Conservation (phyloP, 2,797 vertebrate genomes). For the Liasis olivaceus region DNA sequence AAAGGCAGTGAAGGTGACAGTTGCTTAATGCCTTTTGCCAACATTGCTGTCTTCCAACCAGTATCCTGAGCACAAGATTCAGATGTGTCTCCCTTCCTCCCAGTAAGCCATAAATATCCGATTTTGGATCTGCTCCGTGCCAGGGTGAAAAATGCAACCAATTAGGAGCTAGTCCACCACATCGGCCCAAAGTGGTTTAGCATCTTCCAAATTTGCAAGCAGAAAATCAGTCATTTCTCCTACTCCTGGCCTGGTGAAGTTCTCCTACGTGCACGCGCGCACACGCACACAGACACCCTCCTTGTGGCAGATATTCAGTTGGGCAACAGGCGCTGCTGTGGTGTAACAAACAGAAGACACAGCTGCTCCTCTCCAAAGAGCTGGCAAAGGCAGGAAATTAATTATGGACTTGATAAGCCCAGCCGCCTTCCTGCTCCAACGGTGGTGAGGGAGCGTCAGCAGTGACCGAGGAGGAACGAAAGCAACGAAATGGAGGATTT, state of each 20-base stretch:
- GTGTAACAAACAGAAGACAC: not conserved
- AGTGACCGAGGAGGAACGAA: not conserved
- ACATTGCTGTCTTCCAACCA: not conserved
- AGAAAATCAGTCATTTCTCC: conserved; percentile 4
- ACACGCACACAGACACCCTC: not conserved
- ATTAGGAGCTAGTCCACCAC: not conserved
- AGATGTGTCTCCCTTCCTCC: not conserved
- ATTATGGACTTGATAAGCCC: not conserved
- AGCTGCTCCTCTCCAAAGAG: not conserved
- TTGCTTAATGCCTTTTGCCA: not conserved
- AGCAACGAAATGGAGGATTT: not conserved
- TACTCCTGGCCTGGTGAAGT: not conserved
- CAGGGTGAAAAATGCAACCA: conserved; percentile 26
- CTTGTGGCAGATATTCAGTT: not conserved
- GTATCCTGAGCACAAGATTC: not conserved
- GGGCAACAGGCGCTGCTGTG: not conserved
- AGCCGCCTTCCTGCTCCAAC: not conserved
- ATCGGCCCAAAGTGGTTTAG: not conserved
- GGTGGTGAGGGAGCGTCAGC: not conserved
- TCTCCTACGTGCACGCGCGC: too few relatives aligned
- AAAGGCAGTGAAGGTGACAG: too few relatives aligned
- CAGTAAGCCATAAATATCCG: not conserved
- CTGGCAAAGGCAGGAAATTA: conserved; percentile 8
- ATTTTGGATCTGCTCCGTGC: not conserved
- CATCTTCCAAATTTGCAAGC: not conserved